These are phyloP conservation scores for Halcyon leucocephala DNA, from an alignment of 2,797 vertebrate genomes.

Conservation along the genomic window DNA sequence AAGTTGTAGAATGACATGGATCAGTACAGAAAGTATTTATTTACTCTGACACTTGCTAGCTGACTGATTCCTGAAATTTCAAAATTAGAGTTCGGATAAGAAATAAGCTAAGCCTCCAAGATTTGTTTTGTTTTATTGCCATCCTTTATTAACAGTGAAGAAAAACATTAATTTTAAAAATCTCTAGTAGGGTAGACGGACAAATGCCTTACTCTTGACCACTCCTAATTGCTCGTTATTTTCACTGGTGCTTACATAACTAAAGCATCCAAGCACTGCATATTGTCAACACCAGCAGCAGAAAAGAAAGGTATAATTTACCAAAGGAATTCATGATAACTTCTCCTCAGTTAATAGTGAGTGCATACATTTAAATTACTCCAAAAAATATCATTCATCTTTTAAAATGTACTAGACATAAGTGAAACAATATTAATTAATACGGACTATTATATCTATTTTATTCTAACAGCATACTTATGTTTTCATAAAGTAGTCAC, in stretches of 20 bases:
- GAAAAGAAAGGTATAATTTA: neutral
- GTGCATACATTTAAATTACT: neutral
- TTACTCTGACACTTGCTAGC: neutral
- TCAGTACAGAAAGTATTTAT: neutral
- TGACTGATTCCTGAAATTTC: neutral
- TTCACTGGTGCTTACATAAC: neutral
- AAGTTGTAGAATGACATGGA: neutral
- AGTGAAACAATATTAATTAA: neutral
- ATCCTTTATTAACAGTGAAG: neutral
- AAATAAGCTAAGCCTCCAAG: neutral
- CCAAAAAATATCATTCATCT: neutral
- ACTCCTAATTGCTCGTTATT: neutral
- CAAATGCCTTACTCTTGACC: neutral
- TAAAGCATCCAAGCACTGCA: neutral
- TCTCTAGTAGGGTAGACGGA: neutral
- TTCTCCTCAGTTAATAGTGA: neutral
- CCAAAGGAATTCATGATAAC: neutral
- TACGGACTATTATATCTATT: neutral
- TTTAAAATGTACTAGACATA: neutral
- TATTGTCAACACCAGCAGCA: neutral
- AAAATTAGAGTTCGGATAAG: neutral
- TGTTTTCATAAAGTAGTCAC: neutral
- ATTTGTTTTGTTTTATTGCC: neutral
- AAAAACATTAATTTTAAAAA: neutral
- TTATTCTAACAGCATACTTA: neutral